Percentiles rank a stretch among this genome's conserved stretches.
These are phyloP conservation scores for Haliclona indistincta DNA, from an alignment of 37 sponge, comb jelly and placozoan genomes.

Conservation along the genomic window DNA sequence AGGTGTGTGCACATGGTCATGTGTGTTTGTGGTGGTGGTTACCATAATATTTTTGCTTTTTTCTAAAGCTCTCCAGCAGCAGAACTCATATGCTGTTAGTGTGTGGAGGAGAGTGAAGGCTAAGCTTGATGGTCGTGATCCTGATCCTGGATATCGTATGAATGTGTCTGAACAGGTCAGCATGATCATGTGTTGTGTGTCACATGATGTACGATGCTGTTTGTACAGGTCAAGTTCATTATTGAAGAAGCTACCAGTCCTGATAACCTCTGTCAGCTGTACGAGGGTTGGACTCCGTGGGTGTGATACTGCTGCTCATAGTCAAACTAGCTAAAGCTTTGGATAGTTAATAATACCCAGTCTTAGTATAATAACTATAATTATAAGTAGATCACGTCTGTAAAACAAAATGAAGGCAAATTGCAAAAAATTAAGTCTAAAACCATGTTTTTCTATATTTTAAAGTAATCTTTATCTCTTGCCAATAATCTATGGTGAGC, in stretches of 20 bases:
- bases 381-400: too few species aligned
- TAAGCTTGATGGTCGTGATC: conserved; percentile 92
- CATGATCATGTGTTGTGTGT: neutral
- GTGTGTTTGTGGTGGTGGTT: neutral
- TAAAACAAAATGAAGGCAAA: too few species aligned
- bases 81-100: conserved; percentile 87
- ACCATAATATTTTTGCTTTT: too few species aligned
- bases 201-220: neutral
- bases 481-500: too few species aligned
- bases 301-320: conserved; percentile 67
- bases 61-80: conserved; percentile 86
- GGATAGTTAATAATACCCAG: too few species aligned
- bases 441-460: too few species aligned
- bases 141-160: conserved; percentile 61
- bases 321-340: too few species aligned
- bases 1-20: conserved; percentile 44
- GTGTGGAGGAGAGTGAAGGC: conserved; percentile 96
- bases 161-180: conserved; percentile 87
- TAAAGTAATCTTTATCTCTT: too few species aligned
- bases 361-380: too few species aligned
- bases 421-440: too few species aligned
- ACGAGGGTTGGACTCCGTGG: conserved; percentile 99
- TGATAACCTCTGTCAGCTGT: conserved; percentile 93
- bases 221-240: conserved; percentile 74
- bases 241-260: conserved; percentile 85